These are phyloP conservation scores for Mus caroli DNA, from an alignment of 2,797 vertebrate species.

Conservation along the genomic window DNA sequence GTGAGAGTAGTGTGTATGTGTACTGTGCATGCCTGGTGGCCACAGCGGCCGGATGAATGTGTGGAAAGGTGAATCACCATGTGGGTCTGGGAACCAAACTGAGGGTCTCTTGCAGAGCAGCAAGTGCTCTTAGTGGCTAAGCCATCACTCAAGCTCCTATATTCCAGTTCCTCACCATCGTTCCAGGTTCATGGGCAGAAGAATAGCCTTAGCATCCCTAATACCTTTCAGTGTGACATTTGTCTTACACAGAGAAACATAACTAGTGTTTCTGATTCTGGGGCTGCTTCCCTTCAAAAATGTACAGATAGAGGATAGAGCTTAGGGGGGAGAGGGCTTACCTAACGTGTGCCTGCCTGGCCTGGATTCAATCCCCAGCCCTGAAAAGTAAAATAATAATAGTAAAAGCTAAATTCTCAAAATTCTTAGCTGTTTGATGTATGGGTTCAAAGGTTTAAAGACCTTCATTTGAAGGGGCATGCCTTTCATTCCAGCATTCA, in stretches of 20 bases:
- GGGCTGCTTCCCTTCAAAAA: not conserved
- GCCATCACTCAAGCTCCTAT: not conserved
- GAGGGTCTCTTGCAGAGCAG: not conserved
- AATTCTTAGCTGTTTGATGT: not conserved
- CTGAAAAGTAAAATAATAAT: not conserved
- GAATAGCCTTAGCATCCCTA: not conserved
- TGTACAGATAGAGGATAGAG: not conserved
- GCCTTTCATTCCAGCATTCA: not conserved
- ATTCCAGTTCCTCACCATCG: not conserved
- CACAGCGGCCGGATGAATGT: not conserved
- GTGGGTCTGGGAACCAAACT: not conserved
- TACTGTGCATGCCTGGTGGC: not conserved
- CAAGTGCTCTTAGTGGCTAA: not conserved
- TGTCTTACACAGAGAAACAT: rapidly evolving
- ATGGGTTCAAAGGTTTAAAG: conserved; percentile 1
- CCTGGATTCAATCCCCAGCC: not conserved
- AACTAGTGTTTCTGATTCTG: not conserved
- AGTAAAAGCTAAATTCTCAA: not conserved
- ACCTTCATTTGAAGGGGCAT: not conserved
- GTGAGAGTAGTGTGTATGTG: not conserved
- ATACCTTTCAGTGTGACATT: not conserved
- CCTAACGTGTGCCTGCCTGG: not conserved
- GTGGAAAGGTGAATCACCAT: not conserved
- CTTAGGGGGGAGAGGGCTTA: not conserved
- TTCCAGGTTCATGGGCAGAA: not conserved